Base-by-base conservation (phyloP, 2,888 invertebrate genomes). In the Caenorhabditis drosophilae region DNA sequence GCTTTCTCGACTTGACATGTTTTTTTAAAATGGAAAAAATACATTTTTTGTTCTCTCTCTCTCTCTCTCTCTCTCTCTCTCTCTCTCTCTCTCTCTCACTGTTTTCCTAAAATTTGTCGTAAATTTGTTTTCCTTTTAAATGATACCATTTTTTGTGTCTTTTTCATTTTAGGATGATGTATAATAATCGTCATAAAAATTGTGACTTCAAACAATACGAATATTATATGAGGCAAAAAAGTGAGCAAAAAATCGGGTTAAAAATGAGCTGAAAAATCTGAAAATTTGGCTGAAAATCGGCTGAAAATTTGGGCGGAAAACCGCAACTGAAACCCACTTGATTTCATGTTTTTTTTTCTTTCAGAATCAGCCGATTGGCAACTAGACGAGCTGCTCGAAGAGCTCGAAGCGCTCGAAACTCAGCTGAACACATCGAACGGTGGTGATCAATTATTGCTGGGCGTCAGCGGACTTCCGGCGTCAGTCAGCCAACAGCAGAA, bases 301-400 rank as follows among this genome's bases (percentile, higher is more conserved):
- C n/a, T n/a, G n/a, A n/a, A n/a, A n/a, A n/a, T n/a, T n/a, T n/a
- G n/a, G n/a, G n/a, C n/a, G n/a, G n/a, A n/a, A n/a, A n/a, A n/a
- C n/a, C n/a, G n/a, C n/a, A n/a, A n/a, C n/a, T n/a, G 16, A 9
- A 4, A 42, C 23, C 42, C 42, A n/a, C 25, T 27, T 44, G 22
- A 11, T 44, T 16, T 25, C 23, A 40, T n/a, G n/a, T n/a, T n/a
- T n/a, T n/a, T n/a, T n/a, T 40, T 25, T 38, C 31, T 62, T 85
- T 42, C 85, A 89, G 95, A 95, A 85, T 92, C 92, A 22, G 93
- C 93, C 84, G 95, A 96, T 86, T 92, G 93, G 49, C 96, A 97
- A 86, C 87, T 97, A 84, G 96, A 97, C 85, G 94, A 94, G 57
- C 94, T 97, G 79, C 88, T 97, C 62, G 94, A 93, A 36, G 96